phyloP scores from a whole-genome alignment of 2,888 invertebrate genomes.

The Nephrotoma appendiculata region DNA sequence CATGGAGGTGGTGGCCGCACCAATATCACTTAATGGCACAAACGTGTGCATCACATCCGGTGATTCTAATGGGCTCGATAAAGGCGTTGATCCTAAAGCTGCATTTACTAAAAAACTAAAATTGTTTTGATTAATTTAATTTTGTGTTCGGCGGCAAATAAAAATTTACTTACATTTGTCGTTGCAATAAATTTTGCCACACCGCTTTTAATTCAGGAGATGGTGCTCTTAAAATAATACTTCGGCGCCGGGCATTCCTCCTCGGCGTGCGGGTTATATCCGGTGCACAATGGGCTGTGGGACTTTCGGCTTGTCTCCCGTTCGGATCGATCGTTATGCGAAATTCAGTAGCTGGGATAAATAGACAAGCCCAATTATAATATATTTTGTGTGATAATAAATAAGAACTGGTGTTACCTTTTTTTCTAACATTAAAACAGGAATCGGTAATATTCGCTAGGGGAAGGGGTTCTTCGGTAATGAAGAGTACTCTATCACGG shows the following conservation, averaged over 20 bases:
- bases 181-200: constrained; percentile 76
- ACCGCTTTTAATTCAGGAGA: constrained; percentile 75
- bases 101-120: constrained; percentile 71
- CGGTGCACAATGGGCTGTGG: constrained; percentile 59
- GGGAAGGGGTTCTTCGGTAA: constrained; percentile 74
- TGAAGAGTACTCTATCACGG: constrained; percentile 71
- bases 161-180: constrained; percentile 61
- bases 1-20: constrained; percentile 29
- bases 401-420: constrained; percentile 38
- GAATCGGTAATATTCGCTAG: constrained; percentile 66
- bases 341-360: constrained; percentile 62
- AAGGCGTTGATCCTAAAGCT: constrained; percentile 59
- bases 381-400: not conserved
- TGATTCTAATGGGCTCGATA: constrained; percentile 72
- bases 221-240: constrained; percentile 63
- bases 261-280: constrained; percentile 45
- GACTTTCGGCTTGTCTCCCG: constrained; percentile 48
- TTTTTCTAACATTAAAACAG: constrained; percentile 73
- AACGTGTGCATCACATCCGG: constrained; percentile 45
- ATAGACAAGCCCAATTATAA: not conserved
- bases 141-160: not conserved
- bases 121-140: constrained; percentile 14
- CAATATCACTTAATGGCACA: constrained; percentile 31
- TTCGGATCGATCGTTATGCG: constrained; percentile 58
- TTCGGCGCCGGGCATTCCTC: constrained; percentile 48